Evolutionary conservation across 2,797 vertebrate species (phyloP), one percentile per base, ranked within the genome.

Genomic region (Xiphophorus birchmanni): DNA sequence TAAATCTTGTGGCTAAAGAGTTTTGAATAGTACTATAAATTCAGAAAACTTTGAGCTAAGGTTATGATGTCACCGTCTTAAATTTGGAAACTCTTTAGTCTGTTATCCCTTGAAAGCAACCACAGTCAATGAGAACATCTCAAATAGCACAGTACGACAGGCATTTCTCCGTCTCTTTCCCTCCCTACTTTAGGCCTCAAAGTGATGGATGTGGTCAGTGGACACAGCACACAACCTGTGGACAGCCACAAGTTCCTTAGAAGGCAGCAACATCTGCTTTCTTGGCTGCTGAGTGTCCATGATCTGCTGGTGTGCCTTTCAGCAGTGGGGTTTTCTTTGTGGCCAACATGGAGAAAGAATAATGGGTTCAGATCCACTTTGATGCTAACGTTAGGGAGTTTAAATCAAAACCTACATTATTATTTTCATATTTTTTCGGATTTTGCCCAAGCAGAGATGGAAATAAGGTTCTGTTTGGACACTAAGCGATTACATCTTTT

Each of bases 121-220:
- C 82, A 73, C 88, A 86, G 80, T 73, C 76, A 69, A 12, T 18
- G 72, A 74, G 35, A 74, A 45, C 56, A 52, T 80, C 52, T 40
- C 37, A 2, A 21, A 75, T 48, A 86, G 76, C 42, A 40, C 54
- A 63, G 77, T 26, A 9, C 26, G 71, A 82, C 15, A 42, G 77
- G 78, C 69, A 58, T 45, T 0, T 86, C 82, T 78, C 76, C 73
- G 69, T 76, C 60, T 56, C 48, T 44, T 82, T 79, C 83, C 81
- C 73, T 85, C 81, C 78, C 82, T 77, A 47, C 80, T 80, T 88
- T 84, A 44, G 40, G 67, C 85, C 78, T 91, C 81, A 82, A 67
- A 82, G 48, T 90, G 90, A 93, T 93, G 83, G 89, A 93, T 93
- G 82, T 91, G 87, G 85, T 82, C 37, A 72, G 75, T 69, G 81